Evolutionary conservation across 1,140 invertebrate genomes (phyloP).

Genomic region (Hylyphantes graminicola): DNA sequence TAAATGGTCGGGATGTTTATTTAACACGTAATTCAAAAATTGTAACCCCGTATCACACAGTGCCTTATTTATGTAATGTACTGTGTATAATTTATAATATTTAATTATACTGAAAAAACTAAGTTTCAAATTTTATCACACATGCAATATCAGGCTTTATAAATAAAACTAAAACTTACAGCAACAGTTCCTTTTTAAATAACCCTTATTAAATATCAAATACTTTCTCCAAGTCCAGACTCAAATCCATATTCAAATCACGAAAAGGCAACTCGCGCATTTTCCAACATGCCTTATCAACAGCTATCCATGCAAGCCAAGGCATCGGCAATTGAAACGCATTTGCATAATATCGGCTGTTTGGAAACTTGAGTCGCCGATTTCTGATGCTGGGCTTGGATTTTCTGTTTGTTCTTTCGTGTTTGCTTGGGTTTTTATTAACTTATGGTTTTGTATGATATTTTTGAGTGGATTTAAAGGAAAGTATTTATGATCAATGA

Average conservation of each 20-base stretch:
- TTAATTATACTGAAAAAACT: no score
- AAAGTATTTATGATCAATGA: no score
- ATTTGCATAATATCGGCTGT: conserved; percentile 6
- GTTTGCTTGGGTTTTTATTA: no score
- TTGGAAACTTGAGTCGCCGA: no score
- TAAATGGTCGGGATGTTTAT: no score
- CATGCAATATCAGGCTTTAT: neutral
- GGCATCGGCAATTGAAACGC: neutral
- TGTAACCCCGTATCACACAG: neutral
- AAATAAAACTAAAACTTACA: neutral
- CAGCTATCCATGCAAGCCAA: neutral
- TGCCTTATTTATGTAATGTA: neutral
- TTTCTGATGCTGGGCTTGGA: no score
- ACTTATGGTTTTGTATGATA: no score
- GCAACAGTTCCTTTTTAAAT: neutral
- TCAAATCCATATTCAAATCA: conserved; percentile 21
- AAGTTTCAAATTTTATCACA: neutral
- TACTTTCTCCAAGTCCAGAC: neutral
- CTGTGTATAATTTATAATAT: no score
- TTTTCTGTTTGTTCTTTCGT: no score
- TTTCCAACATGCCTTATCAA: neutral
- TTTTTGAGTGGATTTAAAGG: no score
- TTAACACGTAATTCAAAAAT: no score
- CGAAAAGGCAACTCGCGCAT: neutral
- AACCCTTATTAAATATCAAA: neutral